phyloP scores from a whole-genome alignment of 1,140 invertebrate species.

The Manduca sexta region DNA sequence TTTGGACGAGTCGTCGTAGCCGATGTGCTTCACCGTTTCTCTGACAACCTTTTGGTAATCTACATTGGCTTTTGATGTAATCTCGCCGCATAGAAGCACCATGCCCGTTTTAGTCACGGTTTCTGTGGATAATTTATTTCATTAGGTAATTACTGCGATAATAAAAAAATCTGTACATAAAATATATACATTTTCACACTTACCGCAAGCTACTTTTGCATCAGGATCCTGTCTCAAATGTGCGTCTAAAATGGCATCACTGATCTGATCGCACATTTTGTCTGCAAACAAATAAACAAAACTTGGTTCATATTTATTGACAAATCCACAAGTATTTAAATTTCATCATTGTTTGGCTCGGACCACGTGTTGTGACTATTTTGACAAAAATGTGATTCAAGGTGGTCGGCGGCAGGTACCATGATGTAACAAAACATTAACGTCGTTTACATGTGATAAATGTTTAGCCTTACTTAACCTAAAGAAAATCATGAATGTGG shows the following conservation, averaged over 20 bases:
- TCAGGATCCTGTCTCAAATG: slow-evolving; percentile 96
- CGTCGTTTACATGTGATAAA: too few relatives aligned
- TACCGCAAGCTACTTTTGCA: slow-evolving; percentile 98
- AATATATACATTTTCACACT: slow-evolving; percentile 46
- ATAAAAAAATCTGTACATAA: not conserved
- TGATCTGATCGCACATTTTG: slow-evolving; percentile 99
- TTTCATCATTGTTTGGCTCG: slow-evolving; percentile 23
- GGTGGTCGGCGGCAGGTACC: slow-evolving; percentile 12
- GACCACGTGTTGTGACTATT: slow-evolving; percentile 58
- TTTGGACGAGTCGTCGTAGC: slow-evolving; percentile 98
- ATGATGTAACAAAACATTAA: slow-evolving; percentile 50
- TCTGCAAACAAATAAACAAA: slow-evolving; percentile 77
- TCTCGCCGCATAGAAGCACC: slow-evolving; percentile 90
- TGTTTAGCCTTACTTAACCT: too few relatives aligned
- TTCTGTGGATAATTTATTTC: slow-evolving; percentile 72
- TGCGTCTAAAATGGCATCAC: slow-evolving; percentile 98
- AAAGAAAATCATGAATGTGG: too few relatives aligned
- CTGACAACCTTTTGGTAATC: slow-evolving; percentile 98
- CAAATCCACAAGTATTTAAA: slow-evolving; percentile 9
- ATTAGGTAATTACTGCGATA: not conserved
- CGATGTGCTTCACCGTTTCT: slow-evolving; percentile 97
- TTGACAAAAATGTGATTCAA: slow-evolving; percentile 28
- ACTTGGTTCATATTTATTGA: slow-evolving; percentile 3
- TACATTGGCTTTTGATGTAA: slow-evolving; percentile 92
- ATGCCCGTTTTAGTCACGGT: slow-evolving; percentile 92